These are phyloP conservation scores for Cactoblastis cactorum DNA, from an alignment of 2,888 invertebrate genomes.

Conservation along the genomic window DNA sequence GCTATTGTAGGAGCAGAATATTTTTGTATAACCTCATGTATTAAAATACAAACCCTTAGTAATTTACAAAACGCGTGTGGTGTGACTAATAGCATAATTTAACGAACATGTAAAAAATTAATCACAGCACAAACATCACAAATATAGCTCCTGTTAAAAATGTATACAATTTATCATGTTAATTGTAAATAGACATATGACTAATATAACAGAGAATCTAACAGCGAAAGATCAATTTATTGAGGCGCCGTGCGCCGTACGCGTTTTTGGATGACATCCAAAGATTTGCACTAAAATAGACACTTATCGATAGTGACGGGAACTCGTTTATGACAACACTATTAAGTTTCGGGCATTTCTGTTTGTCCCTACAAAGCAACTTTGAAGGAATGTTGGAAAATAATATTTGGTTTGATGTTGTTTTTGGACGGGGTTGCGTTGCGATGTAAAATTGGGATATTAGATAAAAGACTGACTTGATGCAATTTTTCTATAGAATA, in stretches of 20 bases:
- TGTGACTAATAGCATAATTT: slow-evolving; percentile 3
- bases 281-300: slow-evolving; percentile 42
- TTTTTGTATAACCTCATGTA: neutral
- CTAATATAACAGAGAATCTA: neutral
- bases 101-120: slow-evolving; percentile 1
- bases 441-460: neutral
- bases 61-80: slow-evolving; percentile 17
- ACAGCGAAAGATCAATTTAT: slow-evolving; percentile 7
- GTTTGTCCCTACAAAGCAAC: slow-evolving; percentile 8
- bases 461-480: neutral
- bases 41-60: neutral
- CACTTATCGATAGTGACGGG: slow-evolving; percentile 52
- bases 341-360: slow-evolving; percentile 43
- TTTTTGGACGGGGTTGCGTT: slow-evolving; percentile 6
- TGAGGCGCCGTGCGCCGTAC: slow-evolving; percentile 25
- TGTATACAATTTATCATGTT: neutral
- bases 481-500: neutral
- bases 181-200: slow-evolving; percentile 3
- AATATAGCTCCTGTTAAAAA: slow-evolving; percentile 7
- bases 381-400: slow-evolving; percentile 3
- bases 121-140: neutral
- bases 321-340: slow-evolving; percentile 47
- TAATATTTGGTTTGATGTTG: slow-evolving; percentile 5
- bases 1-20: neutral
- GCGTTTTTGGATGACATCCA: slow-evolving; percentile 43